Percentiles rank a stretch among this genome's conserved stretches.
These are phyloP conservation scores for Eulemur coronatus DNA, from an alignment of 2,797 vertebrate genomes.

Conservation along the genomic window DNA sequence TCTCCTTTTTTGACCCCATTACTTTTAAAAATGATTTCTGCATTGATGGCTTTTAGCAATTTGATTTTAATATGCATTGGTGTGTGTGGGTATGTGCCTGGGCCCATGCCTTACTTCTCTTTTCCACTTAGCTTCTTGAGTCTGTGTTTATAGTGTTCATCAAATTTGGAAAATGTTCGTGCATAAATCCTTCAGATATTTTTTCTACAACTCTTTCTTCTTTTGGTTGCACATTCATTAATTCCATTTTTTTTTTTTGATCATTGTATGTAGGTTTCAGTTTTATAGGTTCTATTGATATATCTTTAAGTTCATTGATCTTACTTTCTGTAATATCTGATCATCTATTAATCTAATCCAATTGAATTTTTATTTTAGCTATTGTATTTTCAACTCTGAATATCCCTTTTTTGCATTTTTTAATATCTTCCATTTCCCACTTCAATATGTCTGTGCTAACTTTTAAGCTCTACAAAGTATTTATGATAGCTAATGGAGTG, in stretches of 20 bases:
- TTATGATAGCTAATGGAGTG: not conserved
- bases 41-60: not conserved
- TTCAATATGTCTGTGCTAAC: not conserved
- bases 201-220: not conserved
- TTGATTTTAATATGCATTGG: not conserved
- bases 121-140: not conserved
- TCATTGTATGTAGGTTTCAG: not conserved
- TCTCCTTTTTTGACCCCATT: fast-evolving
- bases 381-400: not conserved
- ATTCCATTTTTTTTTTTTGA: not conserved
- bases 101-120: not conserved
- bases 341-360: not conserved
- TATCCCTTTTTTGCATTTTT: not conserved
- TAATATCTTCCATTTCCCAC: not conserved
- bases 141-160: not conserved
- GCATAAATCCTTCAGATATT: not conserved
- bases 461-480: not conserved
- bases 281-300: not conserved
- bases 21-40: not conserved
- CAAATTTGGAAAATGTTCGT: not conserved
- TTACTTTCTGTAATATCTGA: not conserved
- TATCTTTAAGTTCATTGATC: not conserved
- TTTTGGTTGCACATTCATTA: not conserved
- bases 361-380: not conserved
- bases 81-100: not conserved